Evolutionary conservation across 2,113 vertebrate species (phyloP).

Genomic region (Ctenomys sociabilis): DNA sequence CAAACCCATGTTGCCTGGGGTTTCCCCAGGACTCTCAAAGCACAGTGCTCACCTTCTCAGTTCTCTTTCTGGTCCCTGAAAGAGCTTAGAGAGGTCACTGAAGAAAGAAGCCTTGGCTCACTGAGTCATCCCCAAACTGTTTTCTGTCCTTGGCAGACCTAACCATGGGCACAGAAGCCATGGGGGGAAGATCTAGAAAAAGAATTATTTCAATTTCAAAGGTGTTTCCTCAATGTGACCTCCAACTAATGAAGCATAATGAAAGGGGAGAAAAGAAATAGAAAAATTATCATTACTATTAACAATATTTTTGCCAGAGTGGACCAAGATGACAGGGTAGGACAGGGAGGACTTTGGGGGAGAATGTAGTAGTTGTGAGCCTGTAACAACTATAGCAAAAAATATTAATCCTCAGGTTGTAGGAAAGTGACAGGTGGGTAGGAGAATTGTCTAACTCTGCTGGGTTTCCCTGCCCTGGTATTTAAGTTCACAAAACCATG

Average conservation of each 20-base stretch:
- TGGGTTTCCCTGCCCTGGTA: neutral
- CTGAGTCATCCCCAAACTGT: constrained; percentile 40
- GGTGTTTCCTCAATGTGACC: neutral
- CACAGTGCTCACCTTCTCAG: constrained; percentile 34
- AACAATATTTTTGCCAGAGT: neutral
- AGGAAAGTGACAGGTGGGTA: neutral
- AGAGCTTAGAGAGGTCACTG: constrained; percentile 3
- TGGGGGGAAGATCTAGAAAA: neutral
- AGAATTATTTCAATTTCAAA: constrained; percentile 29
- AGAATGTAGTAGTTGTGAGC: neutral
- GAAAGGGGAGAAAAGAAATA: neutral
- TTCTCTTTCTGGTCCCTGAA: constrained; percentile 70
- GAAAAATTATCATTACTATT: neutral
- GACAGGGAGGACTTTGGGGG: neutral
- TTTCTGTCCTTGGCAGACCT: neutral
- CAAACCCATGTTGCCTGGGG: neutral
- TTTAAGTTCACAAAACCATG: constrained; percentile 14
- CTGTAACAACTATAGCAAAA: neutral
- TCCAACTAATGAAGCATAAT: constrained; percentile 34
- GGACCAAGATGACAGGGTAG: neutral
- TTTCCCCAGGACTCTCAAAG: constrained; percentile 53
- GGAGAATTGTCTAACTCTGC: neutral
- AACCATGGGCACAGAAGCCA: neutral
- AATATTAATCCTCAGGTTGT: neutral
- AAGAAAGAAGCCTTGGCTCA: constrained; percentile 2